Conservation (phyloP, 2,888 invertebrate species). For the Tachina grossa region DNA sequence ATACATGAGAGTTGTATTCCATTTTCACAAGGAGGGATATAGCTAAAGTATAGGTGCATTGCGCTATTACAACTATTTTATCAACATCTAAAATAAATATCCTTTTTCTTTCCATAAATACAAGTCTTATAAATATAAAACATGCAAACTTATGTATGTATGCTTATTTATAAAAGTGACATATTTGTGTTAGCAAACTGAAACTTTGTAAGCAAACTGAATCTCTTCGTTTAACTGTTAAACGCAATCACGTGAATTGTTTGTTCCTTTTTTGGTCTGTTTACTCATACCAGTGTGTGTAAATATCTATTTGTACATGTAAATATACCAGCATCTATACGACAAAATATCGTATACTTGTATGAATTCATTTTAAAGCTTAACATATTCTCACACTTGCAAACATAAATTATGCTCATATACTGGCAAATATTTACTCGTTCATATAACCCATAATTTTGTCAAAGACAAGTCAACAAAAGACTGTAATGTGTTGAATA, state of each 20-base stretch:
- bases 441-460: constrained; percentile 17
- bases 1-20: too few relatives aligned
- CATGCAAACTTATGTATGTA: too few relatives aligned
- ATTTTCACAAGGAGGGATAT: too few relatives aligned
- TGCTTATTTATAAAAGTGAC: too few relatives aligned
- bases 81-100: too few relatives aligned
- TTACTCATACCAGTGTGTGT: constrained; percentile 1
- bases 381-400: not conserved
- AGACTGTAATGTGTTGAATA: constrained; percentile 48
- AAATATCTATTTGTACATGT: not conserved
- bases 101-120: too few relatives aligned
- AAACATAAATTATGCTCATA: constrained; percentile 1
- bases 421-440: constrained; percentile 22
- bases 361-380: not conserved
- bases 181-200: not conserved
- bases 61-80: too few relatives aligned
- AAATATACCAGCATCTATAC: too few relatives aligned
- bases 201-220: not conserved
- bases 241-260: constrained; percentile 22
- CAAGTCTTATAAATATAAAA: too few relatives aligned
- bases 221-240: not conserved
- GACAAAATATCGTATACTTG: too few relatives aligned
- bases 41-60: too few relatives aligned
- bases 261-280: constrained; percentile 5
- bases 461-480: constrained; percentile 27